Percentiles rank a stretch among this genome's conserved stretches.
Conservation (phyloP, 2,888 invertebrate genomes). For the Lacanobia wlatinum region DNA sequence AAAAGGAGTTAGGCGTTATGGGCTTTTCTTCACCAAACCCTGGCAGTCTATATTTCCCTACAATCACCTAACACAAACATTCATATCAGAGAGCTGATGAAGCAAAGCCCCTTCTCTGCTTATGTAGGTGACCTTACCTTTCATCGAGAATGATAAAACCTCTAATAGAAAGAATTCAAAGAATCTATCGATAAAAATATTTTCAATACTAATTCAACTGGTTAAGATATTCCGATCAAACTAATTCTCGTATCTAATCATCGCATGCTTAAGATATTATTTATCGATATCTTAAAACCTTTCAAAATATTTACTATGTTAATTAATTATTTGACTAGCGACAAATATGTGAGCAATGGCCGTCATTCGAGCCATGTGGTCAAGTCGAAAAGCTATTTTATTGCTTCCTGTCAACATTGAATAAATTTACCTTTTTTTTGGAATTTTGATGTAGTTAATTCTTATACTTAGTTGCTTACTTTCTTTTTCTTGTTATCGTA, state of each 20-base stretch:
- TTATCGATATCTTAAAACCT: slow-evolving; percentile 27
- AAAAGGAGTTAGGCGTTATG: too few species aligned
- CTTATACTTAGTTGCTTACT: slow-evolving; percentile 23
- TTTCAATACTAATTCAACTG: neutral
- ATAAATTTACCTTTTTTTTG: slow-evolving; percentile 57
- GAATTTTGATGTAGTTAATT: slow-evolving; percentile 51
- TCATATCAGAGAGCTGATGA: too few species aligned
- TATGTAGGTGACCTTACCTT: neutral
- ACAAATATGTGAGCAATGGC: slow-evolving; percentile 58
- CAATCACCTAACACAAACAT: too few species aligned
- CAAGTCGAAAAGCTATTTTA: slow-evolving; percentile 65
- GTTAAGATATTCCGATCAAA: slow-evolving; percentile 29
- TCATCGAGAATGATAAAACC: neutral
- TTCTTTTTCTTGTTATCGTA: slow-evolving; percentile 27
- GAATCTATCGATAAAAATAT: slow-evolving; percentile 6
- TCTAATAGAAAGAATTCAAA: neutral
- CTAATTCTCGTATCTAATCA: slow-evolving; percentile 39
- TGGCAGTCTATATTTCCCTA: too few species aligned
- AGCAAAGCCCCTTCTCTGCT: neutral
- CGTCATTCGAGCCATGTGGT: slow-evolving; percentile 63
- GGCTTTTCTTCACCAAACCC: too few species aligned
- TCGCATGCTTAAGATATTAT: slow-evolving; percentile 33
- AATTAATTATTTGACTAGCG: slow-evolving; percentile 61
- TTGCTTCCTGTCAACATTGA: slow-evolving; percentile 69
- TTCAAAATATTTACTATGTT: slow-evolving; percentile 59